These are phyloP conservation scores for Epirrhoe alternata DNA, from an alignment of 2,888 invertebrate species.

Conservation along the genomic window DNA sequence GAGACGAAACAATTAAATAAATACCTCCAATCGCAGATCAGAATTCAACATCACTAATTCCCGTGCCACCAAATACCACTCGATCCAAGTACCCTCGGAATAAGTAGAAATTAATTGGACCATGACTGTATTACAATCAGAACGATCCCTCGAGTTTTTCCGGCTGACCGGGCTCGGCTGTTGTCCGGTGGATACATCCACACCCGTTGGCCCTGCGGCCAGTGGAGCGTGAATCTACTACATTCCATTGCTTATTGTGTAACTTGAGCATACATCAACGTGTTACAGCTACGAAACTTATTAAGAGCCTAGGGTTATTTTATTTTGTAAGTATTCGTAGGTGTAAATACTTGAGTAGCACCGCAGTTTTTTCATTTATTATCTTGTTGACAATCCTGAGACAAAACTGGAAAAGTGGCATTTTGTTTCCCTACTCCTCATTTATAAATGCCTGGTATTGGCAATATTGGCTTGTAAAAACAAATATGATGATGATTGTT, in stretches of 20 bases:
- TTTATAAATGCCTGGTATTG: too few species aligned
- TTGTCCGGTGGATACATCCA: conserved; percentile 59
- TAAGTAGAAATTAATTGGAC: conserved; percentile 30
- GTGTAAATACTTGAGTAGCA: too few species aligned
- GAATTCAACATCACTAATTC: neutral
- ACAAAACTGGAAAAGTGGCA: too few species aligned
- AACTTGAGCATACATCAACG: neutral
- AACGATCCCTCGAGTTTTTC: conserved; percentile 43
- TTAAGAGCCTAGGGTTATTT: too few species aligned
- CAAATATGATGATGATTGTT: too few species aligned
- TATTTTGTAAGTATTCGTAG: neutral
- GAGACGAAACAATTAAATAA: too few species aligned
- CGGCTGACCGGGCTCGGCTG: conserved; percentile 40
- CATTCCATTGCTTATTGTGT: conserved; percentile 36
- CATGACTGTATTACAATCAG: conserved; percentile 43
- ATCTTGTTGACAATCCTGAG: too few species aligned
- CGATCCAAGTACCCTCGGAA: conserved; percentile 22
- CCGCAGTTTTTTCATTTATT: too few species aligned
- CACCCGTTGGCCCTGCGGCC: conserved; percentile 47
- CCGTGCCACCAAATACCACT: conserved; percentile 10
- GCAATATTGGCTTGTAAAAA: too few species aligned
- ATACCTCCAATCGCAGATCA: too few species aligned
- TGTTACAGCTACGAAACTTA: too few species aligned
- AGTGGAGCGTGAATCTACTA: conserved; percentile 37
- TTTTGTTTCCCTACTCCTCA: too few species aligned